These are phyloP conservation scores for Erinaceus europaeus DNA, from an alignment of 2,113 vertebrate species.

Conservation along the genomic window DNA sequence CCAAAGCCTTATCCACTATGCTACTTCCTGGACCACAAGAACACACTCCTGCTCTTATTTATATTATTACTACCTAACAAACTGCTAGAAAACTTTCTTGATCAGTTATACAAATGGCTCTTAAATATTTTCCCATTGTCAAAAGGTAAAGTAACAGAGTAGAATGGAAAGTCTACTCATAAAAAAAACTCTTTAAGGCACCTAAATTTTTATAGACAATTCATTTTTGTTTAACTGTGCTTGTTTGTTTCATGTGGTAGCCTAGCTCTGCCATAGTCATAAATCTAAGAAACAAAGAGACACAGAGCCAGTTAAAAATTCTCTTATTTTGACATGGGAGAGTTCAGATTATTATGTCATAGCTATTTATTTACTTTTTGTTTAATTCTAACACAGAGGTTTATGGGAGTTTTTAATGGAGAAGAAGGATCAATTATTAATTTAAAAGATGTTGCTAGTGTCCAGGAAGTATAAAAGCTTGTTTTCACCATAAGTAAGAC, in stretches of 20 bases:
- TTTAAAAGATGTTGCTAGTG: neutral
- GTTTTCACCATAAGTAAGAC: neutral
- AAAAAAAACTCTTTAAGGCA: constrained; percentile 14
- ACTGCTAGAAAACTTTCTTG: neutral
- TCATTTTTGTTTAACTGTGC: neutral
- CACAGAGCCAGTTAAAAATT: neutral
- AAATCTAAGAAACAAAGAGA: neutral
- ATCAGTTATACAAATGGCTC: neutral
- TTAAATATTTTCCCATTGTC: neutral
- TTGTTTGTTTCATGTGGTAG: neutral
- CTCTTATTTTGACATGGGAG: neutral
- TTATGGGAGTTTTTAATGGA: neutral
- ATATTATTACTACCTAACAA: neutral
- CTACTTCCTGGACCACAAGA: no score
- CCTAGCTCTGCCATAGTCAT: neutral
- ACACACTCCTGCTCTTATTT: neutral
- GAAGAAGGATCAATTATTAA: neutral
- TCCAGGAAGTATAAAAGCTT: constrained; percentile 30
- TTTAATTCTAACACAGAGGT: neutral
- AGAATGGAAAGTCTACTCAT: neutral
- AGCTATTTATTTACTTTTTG: neutral
- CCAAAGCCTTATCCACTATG: no score
- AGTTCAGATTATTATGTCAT: constrained; percentile 6
- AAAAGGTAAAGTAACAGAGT: neutral
- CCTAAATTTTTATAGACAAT: neutral